Conservation (phyloP, 2,113 vertebrate species). For the Mustelus asterias region DNA sequence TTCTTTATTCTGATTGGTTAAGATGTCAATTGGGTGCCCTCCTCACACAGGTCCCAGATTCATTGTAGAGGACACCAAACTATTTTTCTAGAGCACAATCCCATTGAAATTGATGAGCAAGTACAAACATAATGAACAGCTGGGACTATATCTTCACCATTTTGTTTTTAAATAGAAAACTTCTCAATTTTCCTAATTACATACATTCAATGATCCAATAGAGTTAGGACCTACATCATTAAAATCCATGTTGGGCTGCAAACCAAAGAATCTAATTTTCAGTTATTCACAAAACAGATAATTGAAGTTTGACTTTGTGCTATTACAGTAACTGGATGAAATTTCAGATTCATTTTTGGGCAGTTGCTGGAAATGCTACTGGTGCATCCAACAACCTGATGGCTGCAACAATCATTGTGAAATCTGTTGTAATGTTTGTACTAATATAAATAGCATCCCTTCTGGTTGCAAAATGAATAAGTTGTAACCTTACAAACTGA, state of each 20-base stretch:
- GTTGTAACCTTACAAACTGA: neutral
- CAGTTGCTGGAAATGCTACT: neutral
- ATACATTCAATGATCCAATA: neutral
- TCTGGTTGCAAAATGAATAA: neutral
- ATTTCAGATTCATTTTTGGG: neutral
- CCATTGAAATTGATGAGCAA: neutral
- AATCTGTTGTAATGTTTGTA: neutral
- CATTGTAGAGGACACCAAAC: neutral
- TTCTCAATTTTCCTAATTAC: neutral
- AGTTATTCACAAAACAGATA: neutral
- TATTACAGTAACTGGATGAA: neutral
- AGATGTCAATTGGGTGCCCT: neutral
- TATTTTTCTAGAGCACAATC: neutral
- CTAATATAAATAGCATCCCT: neutral
- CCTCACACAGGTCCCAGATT: neutral
- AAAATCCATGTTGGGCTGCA: neutral
- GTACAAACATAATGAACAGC: neutral
- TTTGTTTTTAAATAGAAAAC: neutral
- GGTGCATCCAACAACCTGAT: neutral
- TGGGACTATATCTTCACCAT: neutral
- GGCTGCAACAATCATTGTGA: neutral
- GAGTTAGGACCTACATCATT: neutral
- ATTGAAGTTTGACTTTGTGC: neutral
- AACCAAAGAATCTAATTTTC: neutral
- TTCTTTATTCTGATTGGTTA: neutral